Evolutionary conservation across 2,888 invertebrate species (phyloP).

Genomic region (Pimpla rufipes): DNA sequence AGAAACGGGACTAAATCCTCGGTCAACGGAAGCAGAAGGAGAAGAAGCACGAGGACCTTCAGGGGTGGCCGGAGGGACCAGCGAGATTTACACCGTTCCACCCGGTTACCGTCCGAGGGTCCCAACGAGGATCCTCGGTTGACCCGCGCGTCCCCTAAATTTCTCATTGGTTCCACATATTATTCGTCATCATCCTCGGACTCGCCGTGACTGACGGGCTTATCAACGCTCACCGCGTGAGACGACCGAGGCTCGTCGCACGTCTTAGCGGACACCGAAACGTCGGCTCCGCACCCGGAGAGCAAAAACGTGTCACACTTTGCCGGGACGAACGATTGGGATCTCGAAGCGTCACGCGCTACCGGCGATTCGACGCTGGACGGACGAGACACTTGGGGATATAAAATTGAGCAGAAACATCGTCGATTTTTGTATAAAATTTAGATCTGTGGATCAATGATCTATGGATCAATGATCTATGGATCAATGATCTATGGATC

Average conservation of each 20-base stretch:
- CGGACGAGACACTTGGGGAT: too few relatives aligned
- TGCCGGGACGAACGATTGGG: not conserved
- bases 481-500: too few relatives aligned
- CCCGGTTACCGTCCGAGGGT: constrained; percentile 76
- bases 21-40: constrained; percentile 54
- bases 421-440: too few relatives aligned
- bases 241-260: constrained; percentile 13
- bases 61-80: constrained; percentile 62
- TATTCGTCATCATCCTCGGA: constrained; percentile 81
- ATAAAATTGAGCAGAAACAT: too few relatives aligned
- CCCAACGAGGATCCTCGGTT: too few relatives aligned
- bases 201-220: constrained; percentile 78
- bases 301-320: constrained; percentile 69
- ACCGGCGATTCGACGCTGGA: not conserved
- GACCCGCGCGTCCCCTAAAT: constrained; percentile 72
- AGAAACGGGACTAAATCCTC: not conserved
- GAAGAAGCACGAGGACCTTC: constrained; percentile 39
- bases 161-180: constrained; percentile 82
- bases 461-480: too few relatives aligned
- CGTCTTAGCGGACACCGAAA: constrained; percentile 17
- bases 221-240: constrained; percentile 58
- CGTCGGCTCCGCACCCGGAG: constrained; percentile 52
- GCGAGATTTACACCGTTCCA: constrained; percentile 82
- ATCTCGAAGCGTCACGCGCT: not conserved
- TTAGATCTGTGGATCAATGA: too few relatives aligned